Evolutionary conservation across 35 echinoderm and acorn worm species (phyloP).

Genomic region (Diadema setosum): DNA sequence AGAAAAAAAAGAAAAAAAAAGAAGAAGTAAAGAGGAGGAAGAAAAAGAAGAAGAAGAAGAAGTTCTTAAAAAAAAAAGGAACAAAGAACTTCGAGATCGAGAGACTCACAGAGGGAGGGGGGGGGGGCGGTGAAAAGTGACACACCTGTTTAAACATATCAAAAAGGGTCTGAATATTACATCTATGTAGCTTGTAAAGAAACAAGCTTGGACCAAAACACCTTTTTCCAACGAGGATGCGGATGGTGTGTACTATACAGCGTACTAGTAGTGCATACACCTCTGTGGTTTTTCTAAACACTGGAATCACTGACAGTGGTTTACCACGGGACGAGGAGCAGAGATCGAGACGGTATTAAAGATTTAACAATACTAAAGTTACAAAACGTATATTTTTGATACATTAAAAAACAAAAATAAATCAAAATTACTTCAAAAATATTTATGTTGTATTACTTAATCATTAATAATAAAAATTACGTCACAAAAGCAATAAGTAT

Average conservation of each 20-base stretch:
- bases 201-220: background rate
- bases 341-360: no score
- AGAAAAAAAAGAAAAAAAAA: background rate
- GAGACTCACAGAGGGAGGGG: background rate
- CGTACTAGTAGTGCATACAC: background rate
- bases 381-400: no score
- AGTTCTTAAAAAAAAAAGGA: background rate
- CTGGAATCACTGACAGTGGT: background rate
- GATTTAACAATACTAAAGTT: no score
- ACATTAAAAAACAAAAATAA: no score
- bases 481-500: background rate
- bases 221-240: background rate
- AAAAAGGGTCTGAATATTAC: background rate
- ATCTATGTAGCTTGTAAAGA: background rate
- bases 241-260: background rate
- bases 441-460: background rate
- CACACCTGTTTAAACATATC: background rate
- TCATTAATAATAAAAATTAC: background rate
- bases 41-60: background rate
- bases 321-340: no score
- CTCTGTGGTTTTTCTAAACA: background rate
- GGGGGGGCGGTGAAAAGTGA: background rate
- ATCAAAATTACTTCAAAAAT: background rate
- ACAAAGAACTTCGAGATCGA: background rate
- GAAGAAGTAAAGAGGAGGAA: background rate